Evolutionary conservation across 1,140 invertebrate genomes (phyloP), one percentile per base, ranked within the genome.

Genomic region (Hetaerina americana): DNA sequence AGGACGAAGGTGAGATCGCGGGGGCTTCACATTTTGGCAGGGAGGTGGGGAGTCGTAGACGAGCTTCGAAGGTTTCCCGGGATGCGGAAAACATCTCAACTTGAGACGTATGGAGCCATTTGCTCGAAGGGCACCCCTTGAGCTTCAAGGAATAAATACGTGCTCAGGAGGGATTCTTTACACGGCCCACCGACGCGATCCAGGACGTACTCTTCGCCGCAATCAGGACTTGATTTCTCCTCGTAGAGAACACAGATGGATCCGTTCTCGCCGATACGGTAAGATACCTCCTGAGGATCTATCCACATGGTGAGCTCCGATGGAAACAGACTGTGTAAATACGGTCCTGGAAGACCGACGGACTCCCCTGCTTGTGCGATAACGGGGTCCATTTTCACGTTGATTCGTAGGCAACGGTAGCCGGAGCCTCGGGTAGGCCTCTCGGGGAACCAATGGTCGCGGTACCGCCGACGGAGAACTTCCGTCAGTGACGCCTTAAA

Each of bases 251-350:
- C 84, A 71, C 87, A 88, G 70, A 89, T 88, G 73, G 87, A 88
- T n/a, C 88, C 88, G 74, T 89, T 87, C 77, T 90, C 88, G 10
- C 88, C 88, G 75, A 90, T 88, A 57, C 88, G 79, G 76, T 88
- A 90, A 0, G 85, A 87, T 1, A 90, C 88, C 74, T 89, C 87
- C 66, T 80, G 77, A 2, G 88, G 88, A 77, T 90, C 88, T 73
- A 90, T 86, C 88, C 88, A 90, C 82, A 90, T 84, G 2, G 88
- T 89, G 0, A 89, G 81, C 79, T 89, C 88, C 71, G 80, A 81
- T 0, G 88, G 88, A 49, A 89, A 86, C n/a, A 87, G 74, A 25
- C 78, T 81, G 72, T 82, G 82, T n/a, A 86, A 77, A 2, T 85
- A 76, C 1, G 79, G 77, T 0, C 81, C 80, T 66, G 83, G 75